A percentile compares a stretch with the other conserved stretches of the same genome.
Conservation (phyloP, 2,797 vertebrate genomes). For the Mormyrus hasselquistii region DNA sequence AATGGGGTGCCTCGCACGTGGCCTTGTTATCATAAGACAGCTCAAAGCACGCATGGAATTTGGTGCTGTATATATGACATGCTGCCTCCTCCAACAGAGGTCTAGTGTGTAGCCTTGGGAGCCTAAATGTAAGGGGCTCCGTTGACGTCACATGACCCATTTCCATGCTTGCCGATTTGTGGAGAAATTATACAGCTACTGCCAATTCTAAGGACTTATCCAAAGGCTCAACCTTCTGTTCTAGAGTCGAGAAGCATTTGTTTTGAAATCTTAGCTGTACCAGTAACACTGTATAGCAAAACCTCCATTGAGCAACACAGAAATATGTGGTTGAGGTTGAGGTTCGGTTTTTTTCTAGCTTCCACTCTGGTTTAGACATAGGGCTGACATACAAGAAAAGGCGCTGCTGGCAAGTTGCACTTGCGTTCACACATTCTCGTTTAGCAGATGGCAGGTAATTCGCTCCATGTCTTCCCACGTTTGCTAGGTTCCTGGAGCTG, state of each 20-base stretch:
- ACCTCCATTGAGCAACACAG: not conserved
- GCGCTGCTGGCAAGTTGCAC: not conserved
- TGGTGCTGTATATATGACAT: not conserved
- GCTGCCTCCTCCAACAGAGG: not conserved
- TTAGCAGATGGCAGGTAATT: constrained; percentile 3
- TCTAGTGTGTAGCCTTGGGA: not conserved
- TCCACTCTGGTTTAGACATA: not conserved
- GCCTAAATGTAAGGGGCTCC: not conserved
- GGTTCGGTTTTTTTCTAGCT: not conserved
- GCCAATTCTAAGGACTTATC: not conserved
- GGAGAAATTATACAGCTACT: not conserved
- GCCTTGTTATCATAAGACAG: constrained; percentile 6
- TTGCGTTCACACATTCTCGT: not conserved
- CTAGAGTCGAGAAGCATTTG: not conserved
- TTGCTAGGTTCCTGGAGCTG: not conserved
- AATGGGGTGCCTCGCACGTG: not conserved
- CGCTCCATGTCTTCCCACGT: not conserved
- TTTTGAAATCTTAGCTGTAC: constrained; percentile 1
- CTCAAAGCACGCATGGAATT: not conserved
- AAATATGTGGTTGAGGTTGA: not conserved
- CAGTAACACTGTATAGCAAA: not conserved
- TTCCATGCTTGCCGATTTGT: not conserved
- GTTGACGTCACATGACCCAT: not conserved
- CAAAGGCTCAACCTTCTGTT: not conserved
- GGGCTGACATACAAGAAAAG: not conserved